Evolutionary conservation across 2,888 invertebrate genomes (phyloP), one percentile per base, ranked within the genome.

Genomic region (Eupeodes latifasciatus): DNA sequence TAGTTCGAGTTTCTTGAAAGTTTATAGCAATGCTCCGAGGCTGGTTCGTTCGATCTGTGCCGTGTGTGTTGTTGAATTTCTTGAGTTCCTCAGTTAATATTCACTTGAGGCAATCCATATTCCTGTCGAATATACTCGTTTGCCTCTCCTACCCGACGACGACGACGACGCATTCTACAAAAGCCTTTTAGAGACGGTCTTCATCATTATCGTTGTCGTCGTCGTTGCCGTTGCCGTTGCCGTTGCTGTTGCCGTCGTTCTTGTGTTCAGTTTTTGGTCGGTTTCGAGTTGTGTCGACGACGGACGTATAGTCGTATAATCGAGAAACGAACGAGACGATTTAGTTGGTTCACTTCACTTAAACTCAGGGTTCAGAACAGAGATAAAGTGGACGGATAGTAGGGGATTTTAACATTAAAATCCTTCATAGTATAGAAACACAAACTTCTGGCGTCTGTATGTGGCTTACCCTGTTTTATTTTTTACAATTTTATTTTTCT

Each of bases 311-410:
- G 40, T 71, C 69, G 53, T 72, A 77, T 72, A 77, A 51, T 71
- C 85, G 78, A 57, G 55, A 47, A 72, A 47, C 71, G 71, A 71
- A 71, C 72, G 59, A 75, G 76, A 80, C 80, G 87, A 57, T 85
- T 84, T 85, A 88, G 85, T 85, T 88, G 88, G 84, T 88, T 88
- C 81, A 88, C 88, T 88, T 88, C 88, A 88, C 88, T 88, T 88
- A 88, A 88, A 88, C 88, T 88, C 85, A 69, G 85, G 85, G 88
- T 81, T 88, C 88, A 88, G 74, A 75, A 72, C 53, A 27, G 79
- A 79, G 81, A 88, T 85, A 80, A 79, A 77, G 77, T 81, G 77
- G 72, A 69, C 77, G 84, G 84, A 80, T 84, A 84, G 80, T 34
- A 61, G 49, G 87, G 88, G 78, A 78, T 85, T 81, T 88, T 81